A percentile compares a stretch with the other conserved stretches of the same genome.
Evolutionary conservation across 2,888 invertebrate genomes (phyloP).

Genomic region (Arctia plantaginis): DNA sequence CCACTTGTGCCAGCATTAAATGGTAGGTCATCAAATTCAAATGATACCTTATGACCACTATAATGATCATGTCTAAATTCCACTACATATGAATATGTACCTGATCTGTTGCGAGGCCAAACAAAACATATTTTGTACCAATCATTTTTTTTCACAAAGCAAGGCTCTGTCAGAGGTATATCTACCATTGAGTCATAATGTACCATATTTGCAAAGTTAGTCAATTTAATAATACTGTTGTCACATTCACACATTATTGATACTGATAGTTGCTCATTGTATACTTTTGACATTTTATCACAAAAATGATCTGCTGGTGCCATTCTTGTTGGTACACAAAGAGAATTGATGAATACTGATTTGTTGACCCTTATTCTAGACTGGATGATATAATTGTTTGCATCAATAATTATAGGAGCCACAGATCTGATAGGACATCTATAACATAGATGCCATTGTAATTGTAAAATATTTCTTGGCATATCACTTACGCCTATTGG

Average conservation of each 20-base stretch:
- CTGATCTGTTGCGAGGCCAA: conserved; percentile 72
- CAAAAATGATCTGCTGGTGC: conserved; percentile 73
- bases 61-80: conserved; percentile 73
- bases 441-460: conserved; percentile 77
- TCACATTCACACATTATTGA: conserved; percentile 71
- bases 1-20: conserved; percentile 66
- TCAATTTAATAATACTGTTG: conserved; percentile 69
- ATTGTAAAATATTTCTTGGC: conserved; percentile 67
- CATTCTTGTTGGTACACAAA: conserved; percentile 80
- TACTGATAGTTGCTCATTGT: conserved; percentile 77
- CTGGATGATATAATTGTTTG: conserved; percentile 67
- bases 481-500: conserved; percentile 43
- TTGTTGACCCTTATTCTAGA: conserved; percentile 76
- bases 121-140: conserved; percentile 79
- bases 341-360: conserved; percentile 78
- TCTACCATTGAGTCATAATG: conserved; percentile 79
- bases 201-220: conserved; percentile 73
- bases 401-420: conserved; percentile 75
- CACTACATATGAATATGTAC: conserved; percentile 74
- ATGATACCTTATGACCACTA: conserved; percentile 68
- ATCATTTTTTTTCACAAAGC: conserved; percentile 75
- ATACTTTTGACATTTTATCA: conserved; percentile 67
- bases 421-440: conserved; percentile 75
- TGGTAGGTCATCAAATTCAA: conserved; percentile 79
- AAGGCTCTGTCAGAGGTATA: conserved; percentile 76